Evolutionary conservation across 2,797 vertebrate species (phyloP).

Genomic region (Menidia menidia): DNA sequence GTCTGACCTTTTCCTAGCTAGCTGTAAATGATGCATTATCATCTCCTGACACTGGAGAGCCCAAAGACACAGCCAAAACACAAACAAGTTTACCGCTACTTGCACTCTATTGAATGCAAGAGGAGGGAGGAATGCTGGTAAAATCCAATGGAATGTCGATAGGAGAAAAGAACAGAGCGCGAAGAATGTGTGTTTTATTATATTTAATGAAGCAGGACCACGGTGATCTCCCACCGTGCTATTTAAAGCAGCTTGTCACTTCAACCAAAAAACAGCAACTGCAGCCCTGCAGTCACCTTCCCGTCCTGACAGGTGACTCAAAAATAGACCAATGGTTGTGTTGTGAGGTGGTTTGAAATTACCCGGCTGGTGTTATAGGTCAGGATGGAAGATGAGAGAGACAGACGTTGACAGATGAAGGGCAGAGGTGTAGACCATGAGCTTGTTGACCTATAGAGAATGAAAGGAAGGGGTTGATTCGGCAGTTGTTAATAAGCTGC

Average conservation of each 20-base stretch:
- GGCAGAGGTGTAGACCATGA: constrained; percentile 27
- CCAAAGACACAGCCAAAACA: constrained; percentile 49
- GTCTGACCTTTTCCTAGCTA: constrained; percentile 76
- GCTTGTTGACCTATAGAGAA: constrained; percentile 47
- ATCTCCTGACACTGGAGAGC: constrained; percentile 41
- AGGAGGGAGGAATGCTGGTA: background rate
- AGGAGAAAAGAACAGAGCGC: background rate
- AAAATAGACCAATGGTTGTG: constrained; percentile 29
- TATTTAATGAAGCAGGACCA: background rate
- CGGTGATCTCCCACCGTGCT: background rate
- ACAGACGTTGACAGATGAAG: constrained; percentile 15
- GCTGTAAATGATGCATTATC: constrained; percentile 81
- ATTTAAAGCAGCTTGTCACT: background rate
- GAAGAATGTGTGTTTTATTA: background rate
- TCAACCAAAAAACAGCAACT: background rate
- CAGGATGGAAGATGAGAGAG: constrained; percentile 16
- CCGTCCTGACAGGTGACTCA: constrained; percentile 15
- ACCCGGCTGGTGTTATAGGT: constrained; percentile 14
- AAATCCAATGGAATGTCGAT: background rate
- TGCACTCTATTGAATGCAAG: constrained; percentile 6
- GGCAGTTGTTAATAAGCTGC: constrained; percentile 51
- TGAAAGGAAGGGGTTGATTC: constrained; percentile 36
- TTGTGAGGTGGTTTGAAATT: constrained; percentile 29
- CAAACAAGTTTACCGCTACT: constrained; percentile 26
- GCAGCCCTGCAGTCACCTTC: background rate